Evolutionary conservation across 2,888 invertebrate genomes (phyloP).

Genomic region (Metellina segmentata): DNA sequence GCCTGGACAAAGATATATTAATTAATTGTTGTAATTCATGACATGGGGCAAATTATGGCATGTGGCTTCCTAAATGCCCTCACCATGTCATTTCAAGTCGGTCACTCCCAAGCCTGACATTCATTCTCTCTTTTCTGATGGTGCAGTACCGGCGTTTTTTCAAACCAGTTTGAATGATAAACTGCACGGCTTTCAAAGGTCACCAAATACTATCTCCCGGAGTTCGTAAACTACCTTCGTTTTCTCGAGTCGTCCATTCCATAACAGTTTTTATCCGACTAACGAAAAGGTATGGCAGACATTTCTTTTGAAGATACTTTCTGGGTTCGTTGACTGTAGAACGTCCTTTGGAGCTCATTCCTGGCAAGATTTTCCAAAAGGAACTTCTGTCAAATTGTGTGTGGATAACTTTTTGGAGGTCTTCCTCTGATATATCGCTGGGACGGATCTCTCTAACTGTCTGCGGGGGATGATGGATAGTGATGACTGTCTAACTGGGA

Average conservation of each 20-base stretch:
- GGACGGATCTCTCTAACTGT: constrained; percentile 38
- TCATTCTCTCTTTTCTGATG: background rate
- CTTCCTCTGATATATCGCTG: constrained; percentile 15
- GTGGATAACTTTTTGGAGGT: background rate
- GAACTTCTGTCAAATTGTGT: background rate
- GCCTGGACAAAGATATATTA: too few species aligned
- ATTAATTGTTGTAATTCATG: too few species aligned
- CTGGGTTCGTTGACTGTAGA: background rate
- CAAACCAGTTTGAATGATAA: constrained; percentile 1
- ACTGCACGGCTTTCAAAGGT: background rate
- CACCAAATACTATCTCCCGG: background rate
- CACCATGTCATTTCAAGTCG: too few species aligned
- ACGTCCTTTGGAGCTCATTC: background rate
- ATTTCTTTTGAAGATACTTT: background rate
- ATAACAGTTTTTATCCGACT: background rate
- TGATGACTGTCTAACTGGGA: constrained; percentile 1
- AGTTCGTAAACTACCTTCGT: background rate
- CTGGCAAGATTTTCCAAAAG: background rate
- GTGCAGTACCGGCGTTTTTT: background rate
- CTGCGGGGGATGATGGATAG: constrained; percentile 38
- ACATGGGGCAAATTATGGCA: too few species aligned
- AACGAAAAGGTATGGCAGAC: background rate
- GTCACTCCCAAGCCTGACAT: background rate
- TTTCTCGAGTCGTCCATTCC: background rate
- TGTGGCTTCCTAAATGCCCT: too few species aligned